Evolutionary conservation across 2,113 vertebrate species (phyloP).

Genomic region (Beaufortia kweichowensis): DNA sequence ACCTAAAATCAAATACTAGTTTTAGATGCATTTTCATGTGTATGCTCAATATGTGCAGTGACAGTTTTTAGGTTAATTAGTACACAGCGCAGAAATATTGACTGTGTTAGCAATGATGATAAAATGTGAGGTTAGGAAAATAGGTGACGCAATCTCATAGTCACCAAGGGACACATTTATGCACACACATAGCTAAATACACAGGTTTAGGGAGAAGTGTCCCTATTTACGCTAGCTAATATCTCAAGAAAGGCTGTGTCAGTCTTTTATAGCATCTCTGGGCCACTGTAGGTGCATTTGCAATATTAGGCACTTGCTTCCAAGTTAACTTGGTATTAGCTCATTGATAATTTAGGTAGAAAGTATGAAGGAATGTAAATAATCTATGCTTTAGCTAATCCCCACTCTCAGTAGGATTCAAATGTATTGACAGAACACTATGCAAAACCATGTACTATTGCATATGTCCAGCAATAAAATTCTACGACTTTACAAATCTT

Average conservation of each 20-base stretch:
- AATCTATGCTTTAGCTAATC: slow-evolving; percentile 42
- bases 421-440: slow-evolving; percentile 54
- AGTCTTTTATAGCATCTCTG: slow-evolving; percentile 32
- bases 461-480: slow-evolving; percentile 48
- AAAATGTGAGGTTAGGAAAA: too few species aligned
- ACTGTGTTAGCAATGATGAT: too few species aligned
- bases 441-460: slow-evolving; percentile 54
- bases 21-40: too few species aligned
- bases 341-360: slow-evolving; percentile 55
- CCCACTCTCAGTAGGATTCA: slow-evolving; percentile 42
- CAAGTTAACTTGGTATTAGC: slow-evolving; percentile 48
- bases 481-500: slow-evolving; percentile 58
- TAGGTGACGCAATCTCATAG: too few species aligned
- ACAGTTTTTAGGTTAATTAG: too few species aligned
- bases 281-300: slow-evolving; percentile 50
- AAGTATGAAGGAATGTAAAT: slow-evolving; percentile 19
- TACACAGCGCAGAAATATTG: too few species aligned
- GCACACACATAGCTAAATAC: too few species aligned
- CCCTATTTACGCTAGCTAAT: slow-evolving; percentile 55
- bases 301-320: slow-evolving; percentile 57
- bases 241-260: slow-evolving; percentile 21
- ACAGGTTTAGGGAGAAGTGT: too few species aligned
- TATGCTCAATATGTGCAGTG: too few species aligned
- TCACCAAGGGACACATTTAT: too few species aligned
- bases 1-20: too few species aligned